Evolutionary conservation across 1,140 invertebrate genomes (phyloP), one percentile per base, ranked within the genome.

Genomic region (Panulirus ornatus): DNA sequence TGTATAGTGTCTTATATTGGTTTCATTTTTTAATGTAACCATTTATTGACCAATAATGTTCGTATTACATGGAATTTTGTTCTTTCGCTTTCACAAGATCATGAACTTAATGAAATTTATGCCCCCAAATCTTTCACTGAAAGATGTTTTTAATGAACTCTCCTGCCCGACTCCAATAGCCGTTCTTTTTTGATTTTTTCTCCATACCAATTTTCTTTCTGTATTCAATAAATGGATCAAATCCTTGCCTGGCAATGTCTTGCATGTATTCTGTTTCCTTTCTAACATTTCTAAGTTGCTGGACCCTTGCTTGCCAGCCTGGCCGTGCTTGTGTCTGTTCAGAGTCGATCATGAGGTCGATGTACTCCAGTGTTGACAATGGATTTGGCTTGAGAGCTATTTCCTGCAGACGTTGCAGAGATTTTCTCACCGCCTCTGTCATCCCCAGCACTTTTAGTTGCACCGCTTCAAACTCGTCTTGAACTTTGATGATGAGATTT

Each of bases 361-460:
- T 38, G 34, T 83, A 83, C 27, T 66, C 34, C 44, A 83, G 54
- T 16, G 54, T 66, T 44, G 81, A 40, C 14, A 83, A 22, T 22
- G 58, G 81, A n/a, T 63, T 83, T n/a, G 81, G 81, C 40, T 63
- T 83, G 5, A 83, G 36, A 66, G 81, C 81, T 22, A 83, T 83
- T 66, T 83, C 81, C 16, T 66, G 14, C 54, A 83, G 27, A 5
- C 81, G 27, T 36, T 63, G 14, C 0, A 83, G 36, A 9, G 38
- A 66, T 8, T 42, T 83, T 30, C 58, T 66, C 58, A 66, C 81
- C 36, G 14, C 38, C n/a, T 83, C 34, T 19, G 58, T 70, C 81
- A 66, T 38, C 38, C 58, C 30, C 11, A 83, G 36, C n/a, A 83
- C 81, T 30, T 83, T 66, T 3, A 66, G 2, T 14, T 63, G 34